Conservation (phyloP, 2,888 invertebrate species). For the Rhingia rostrata region DNA sequence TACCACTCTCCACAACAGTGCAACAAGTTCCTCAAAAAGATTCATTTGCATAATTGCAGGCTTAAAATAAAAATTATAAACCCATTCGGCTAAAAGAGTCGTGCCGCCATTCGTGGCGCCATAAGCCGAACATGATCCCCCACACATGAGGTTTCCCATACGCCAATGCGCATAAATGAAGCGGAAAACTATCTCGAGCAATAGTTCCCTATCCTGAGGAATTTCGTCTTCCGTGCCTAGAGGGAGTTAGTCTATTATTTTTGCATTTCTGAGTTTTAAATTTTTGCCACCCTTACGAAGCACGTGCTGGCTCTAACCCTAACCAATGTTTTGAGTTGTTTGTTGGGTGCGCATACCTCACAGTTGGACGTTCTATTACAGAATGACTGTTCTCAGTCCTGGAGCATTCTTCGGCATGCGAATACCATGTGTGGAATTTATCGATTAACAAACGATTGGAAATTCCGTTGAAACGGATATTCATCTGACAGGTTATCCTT, state of each 20-base stretch:
- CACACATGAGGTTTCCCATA: background rate
- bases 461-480: slow-evolving; percentile 42
- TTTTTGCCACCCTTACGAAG: slow-evolving; percentile 1
- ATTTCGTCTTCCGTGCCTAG: slow-evolving; percentile 52
- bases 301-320: background rate
- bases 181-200: slow-evolving; percentile 2
- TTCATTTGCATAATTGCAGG: slow-evolving; percentile 52
- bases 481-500: slow-evolving; percentile 29
- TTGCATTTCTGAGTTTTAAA: slow-evolving; percentile 17
- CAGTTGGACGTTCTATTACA: background rate
- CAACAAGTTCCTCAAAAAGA: slow-evolving; percentile 55
- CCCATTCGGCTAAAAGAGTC: background rate
- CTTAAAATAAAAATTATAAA: slow-evolving; percentile 29
- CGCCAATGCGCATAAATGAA: background rate
- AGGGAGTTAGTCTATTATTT: slow-evolving; percentile 44
- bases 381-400: background rate
- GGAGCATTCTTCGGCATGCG: background rate
- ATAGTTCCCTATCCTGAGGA: slow-evolving; percentile 12
- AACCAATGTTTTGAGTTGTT: background rate
- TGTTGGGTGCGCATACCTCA: background rate
- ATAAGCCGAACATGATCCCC: slow-evolving; percentile 8
- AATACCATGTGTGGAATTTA: background rate
- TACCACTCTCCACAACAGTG: slow-evolving; percentile 1
- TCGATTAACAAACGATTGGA: slow-evolving; percentile 42
- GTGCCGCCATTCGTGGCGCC: slow-evolving; percentile 13